Conservation (phyloP, 2,888 invertebrate genomes). For the Drosophila lacicola region DNA sequence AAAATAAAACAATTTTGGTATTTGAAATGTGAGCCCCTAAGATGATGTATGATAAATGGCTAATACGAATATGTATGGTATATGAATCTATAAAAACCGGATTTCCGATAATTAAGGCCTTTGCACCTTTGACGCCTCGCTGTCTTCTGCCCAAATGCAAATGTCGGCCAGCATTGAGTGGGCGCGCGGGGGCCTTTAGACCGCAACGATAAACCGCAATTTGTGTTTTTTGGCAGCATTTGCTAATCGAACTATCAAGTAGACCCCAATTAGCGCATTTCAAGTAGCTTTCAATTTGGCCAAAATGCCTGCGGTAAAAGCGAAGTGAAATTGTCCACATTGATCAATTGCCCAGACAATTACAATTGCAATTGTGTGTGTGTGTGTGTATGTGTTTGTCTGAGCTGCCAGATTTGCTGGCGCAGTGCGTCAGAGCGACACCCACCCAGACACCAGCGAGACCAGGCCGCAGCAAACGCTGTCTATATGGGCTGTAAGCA, state of each 20-base stretch:
- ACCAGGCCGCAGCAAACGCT: conserved; percentile 11
- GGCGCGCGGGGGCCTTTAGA: background rate
- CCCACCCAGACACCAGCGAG: conserved; percentile 30
- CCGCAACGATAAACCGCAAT: conserved; percentile 23
- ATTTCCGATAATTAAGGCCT: conserved; percentile 69
- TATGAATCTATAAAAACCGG: conserved; percentile 53
- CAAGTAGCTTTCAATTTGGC: conserved; percentile 61
- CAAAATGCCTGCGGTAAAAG: conserved; percentile 69
- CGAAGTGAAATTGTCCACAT: conserved; percentile 59
- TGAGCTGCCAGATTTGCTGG: conserved; percentile 45
- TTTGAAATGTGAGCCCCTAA: conserved; percentile 12
- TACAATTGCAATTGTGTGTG: conserved; percentile 54
- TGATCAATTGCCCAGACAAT: conserved; percentile 52
- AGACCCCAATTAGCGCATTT: conserved; percentile 45
- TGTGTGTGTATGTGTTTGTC: conserved; percentile 21
- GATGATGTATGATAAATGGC: conserved; percentile 4
- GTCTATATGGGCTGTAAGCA: conserved; percentile 50
- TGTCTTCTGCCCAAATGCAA: conserved; percentile 58
- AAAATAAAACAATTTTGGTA: conserved; percentile 47
- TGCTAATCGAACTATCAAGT: conserved; percentile 33
- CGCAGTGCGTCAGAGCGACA: conserved; percentile 19
- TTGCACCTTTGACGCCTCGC: conserved; percentile 58
- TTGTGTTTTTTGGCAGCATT: conserved; percentile 26
- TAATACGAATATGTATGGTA: background rate
- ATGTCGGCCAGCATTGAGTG: conserved; percentile 20